Evolutionary conservation across 2,113 vertebrate genomes (phyloP).

Genomic region (Catharus bicknelli): DNA sequence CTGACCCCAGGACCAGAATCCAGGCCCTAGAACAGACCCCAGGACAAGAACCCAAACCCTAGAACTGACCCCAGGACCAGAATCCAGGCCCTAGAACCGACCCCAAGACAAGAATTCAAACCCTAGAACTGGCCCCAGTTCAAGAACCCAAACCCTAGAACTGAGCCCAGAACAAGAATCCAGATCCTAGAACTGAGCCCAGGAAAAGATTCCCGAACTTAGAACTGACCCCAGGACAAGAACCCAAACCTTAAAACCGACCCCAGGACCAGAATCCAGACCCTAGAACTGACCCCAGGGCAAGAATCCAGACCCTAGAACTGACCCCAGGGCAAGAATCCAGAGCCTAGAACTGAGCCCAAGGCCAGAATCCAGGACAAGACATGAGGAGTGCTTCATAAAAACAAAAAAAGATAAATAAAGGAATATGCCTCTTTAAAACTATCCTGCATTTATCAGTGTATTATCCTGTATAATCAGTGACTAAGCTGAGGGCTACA

Average conservation of each 20-base stretch:
- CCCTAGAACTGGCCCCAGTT: no score
- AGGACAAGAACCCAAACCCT: no score
- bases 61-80: no score
- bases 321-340: not conserved
- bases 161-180: not conserved
- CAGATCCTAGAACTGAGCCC: not conserved
- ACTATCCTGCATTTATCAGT: no score
- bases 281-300: not conserved
- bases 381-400: not conserved
- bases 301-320: not conserved
- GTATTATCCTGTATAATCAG: not conserved
- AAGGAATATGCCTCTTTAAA: not conserved
- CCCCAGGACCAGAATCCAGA: no score
- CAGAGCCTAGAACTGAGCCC: not conserved
- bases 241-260: not conserved
- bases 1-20: no score
- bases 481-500: not conserved
- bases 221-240: no score
- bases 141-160: no score
- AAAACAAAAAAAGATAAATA: not conserved
- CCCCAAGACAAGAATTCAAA: no score
- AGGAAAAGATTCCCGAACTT: no score
- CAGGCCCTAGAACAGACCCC: no score
- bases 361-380: not conserved
- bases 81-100: no score